phyloP scores from a whole-genome alignment of 2,797 vertebrate genomes.

The Pseudomugil tenellus region DNA sequence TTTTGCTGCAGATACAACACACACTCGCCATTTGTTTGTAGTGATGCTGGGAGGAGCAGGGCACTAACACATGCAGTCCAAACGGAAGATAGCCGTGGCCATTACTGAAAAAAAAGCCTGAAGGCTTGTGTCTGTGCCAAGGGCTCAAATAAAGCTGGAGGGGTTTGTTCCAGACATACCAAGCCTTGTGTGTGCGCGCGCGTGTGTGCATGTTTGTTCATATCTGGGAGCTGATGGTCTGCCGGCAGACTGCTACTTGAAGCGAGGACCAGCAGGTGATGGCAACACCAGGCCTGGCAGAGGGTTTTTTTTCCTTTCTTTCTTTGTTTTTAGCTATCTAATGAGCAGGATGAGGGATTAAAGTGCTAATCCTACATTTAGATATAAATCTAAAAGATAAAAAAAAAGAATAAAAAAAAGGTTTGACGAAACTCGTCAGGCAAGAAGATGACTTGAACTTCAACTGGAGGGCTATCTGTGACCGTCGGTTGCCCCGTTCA shows the following conservation, averaged over 20 bases:
- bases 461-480: constrained; percentile 77
- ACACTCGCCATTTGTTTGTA: constrained; percentile 44
- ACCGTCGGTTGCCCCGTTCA: constrained; percentile 73
- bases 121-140: constrained; percentile 64
- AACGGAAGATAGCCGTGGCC: constrained; percentile 50
- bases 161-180: constrained; percentile 61
- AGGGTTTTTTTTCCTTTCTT: background rate
- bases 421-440: constrained; percentile 70
- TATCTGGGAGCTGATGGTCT: constrained; percentile 71
- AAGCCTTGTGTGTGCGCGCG: constrained; percentile 56
- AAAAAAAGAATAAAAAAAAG: constrained; percentile 39
- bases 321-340: background rate
- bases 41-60: constrained; percentile 24
- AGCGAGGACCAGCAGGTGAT: constrained; percentile 49
- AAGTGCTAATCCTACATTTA: constrained; percentile 74
- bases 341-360: constrained; percentile 32
- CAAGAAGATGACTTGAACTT: constrained; percentile 78
- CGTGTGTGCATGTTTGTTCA: constrained; percentile 44
- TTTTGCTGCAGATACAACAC: constrained; percentile 35
- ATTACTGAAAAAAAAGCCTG: constrained; percentile 49
- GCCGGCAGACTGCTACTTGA: constrained; percentile 77
- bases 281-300: constrained; percentile 51
- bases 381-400: constrained; percentile 20
- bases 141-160: constrained; percentile 60
- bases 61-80: constrained; percentile 45